Evolutionary conservation across 2,113 vertebrate genomes (phyloP), one percentile per base, ranked within the genome.

Genomic region (Colius striatus): DNA sequence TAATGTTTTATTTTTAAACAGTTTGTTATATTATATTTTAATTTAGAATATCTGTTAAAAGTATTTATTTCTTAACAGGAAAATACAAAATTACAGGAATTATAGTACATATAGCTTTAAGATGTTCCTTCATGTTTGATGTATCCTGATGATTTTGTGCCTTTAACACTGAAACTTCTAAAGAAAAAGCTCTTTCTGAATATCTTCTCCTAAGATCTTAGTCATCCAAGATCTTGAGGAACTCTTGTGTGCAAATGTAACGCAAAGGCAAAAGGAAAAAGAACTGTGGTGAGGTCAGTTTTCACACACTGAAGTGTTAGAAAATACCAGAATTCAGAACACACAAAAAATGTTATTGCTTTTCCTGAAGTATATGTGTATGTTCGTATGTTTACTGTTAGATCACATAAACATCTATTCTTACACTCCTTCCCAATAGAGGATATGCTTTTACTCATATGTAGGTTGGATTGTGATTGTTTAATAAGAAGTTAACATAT

Each of bases 331-430:
- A 58, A 80, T 73, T 55, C 16, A 23, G 45, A 72, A 43, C 11
- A 38, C 10, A 48, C 6, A 34, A 3, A 14, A 11, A 51, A 10
- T 25, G 6, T 21, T 34, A 67, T 34, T 71, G 5, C 6, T 82
- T 7, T 65, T 30, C 23, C n/a, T 43, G 17, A 32, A 0, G 0
- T 27, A 10, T 9, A 45, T 32, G 13, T 27, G 50, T 41, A 41
- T 41, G 38, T 41, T 41, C 38, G 6, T 17, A 22, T 4, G 13
- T 54, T 80, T 13, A 29, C 2, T 45, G 14, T 81, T 60, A 36
- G 47, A 34, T 34, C 53, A 48, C 13, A 45, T n/a, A 45, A 16
- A 3, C 16, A 58, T 3, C 15, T 65, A 15, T 38, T 43, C 26
- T 70, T 57, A 22, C 15, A 25, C 8, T 3, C 1, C 3, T 83